These are phyloP conservation scores for Clarias batrachus DNA, from an alignment of 2,113 vertebrate species.

Conservation along the genomic window DNA sequence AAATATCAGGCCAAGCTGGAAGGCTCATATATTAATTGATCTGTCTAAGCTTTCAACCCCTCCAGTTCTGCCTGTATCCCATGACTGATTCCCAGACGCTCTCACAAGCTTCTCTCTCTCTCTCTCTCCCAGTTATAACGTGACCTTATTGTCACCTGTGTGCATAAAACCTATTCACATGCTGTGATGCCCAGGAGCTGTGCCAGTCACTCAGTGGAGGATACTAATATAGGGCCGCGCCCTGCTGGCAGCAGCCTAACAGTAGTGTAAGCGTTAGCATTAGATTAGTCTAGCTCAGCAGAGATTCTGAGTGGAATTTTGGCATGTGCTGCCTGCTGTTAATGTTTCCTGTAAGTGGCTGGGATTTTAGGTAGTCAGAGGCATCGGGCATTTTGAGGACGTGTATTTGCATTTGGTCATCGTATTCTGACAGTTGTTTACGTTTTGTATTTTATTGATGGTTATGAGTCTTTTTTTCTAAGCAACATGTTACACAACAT, in stretches of 20 bases:
- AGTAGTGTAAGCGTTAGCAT: constrained; percentile 49
- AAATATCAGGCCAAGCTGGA: constrained; percentile 15
- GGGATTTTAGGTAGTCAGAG: not conserved
- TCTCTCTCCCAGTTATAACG: not conserved
- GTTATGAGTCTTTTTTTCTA: not conserved
- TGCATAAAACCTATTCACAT: constrained; percentile 57
- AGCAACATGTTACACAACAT: constrained; percentile 30
- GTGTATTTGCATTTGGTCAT: not conserved
- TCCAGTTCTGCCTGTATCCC: not conserved
- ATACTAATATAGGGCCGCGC: constrained; percentile 54
- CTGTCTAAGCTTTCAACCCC: constrained; percentile 17
- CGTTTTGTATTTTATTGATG: constrained; percentile 14
- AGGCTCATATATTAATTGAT: constrained; percentile 16
- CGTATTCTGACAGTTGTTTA: not conserved
- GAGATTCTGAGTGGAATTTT: constrained; percentile 36
- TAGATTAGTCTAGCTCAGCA: constrained; percentile 44
- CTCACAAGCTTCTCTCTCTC: not conserved
- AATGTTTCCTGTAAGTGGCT: constrained; percentile 5
- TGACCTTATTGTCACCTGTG: constrained; percentile 20
- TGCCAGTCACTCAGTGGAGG: constrained; percentile 54
- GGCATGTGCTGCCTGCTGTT: constrained; percentile 6
- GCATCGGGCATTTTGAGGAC: not conserved
- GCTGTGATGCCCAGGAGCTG: constrained; percentile 46
- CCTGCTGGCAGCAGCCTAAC: constrained; percentile 47
- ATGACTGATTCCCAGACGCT: constrained; percentile 27